Evolutionary conservation across 2,888 invertebrate species (phyloP), one percentile per base, ranked within the genome.

Genomic region (Heliothis peltigera): DNA sequence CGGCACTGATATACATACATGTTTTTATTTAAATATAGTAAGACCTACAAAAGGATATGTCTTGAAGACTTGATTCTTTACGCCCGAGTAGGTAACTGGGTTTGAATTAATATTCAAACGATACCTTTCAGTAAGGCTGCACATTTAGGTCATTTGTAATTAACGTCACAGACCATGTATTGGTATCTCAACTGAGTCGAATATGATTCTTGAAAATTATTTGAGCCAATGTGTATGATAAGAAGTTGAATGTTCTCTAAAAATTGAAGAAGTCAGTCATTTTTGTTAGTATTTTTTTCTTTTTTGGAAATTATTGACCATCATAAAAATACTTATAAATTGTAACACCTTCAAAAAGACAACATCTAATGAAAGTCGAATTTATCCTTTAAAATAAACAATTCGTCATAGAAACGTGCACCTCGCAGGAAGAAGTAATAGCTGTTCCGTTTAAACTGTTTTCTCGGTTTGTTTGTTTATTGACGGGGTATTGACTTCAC

Each of bases 381-480:
- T 12, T 12, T 15, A 35, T 3, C 35, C 4, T 35, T 4, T 35
- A 32, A 3, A 32, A 32, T 10, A 32, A 4, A 44, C 17, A 21
- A 28, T 17, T 6, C 39, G 4, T 39, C 47, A 47, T 8, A 21
- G 47, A 0, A 43, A n/a, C 19, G 35, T 61, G 19, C 4, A 21
- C 28, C 15, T 18, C 22, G 17, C 35, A 35, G 5, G 32, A 51
- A 46, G 43, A 44, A 58, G 58, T 65, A 53, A 70, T 72, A 53
- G 28, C 51, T 39, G 44, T 46, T 44, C n/a, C 63, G 53, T 74
- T 63, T 58, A 63, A 57, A 53, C 53, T 21, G 46, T 55, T 51
- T 69, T 47, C 63, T 22, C 42, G 35, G 17, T 32, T 39, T 48
- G 75, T 70, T 75, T 75, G 39, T 72, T 75, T 72, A 69, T 58